Evolutionary conservation across 2,888 invertebrate species (phyloP).

Genomic region (Urechis unicinctus): DNA sequence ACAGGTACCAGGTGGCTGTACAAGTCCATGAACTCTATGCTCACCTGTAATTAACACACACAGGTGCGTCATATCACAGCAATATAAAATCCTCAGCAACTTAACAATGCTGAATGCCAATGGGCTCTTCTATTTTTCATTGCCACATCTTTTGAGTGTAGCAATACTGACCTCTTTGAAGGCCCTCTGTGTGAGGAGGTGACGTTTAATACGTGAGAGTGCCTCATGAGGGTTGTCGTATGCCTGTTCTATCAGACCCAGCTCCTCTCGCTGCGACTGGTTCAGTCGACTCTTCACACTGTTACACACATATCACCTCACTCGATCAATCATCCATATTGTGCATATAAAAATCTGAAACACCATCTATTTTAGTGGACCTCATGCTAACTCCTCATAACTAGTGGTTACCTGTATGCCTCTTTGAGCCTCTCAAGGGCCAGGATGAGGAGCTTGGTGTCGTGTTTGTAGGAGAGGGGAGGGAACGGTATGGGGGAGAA

Average conservation of each 20-base stretch:
- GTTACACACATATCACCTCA: slow-evolving; percentile 13
- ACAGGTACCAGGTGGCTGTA: slow-evolving; percentile 98
- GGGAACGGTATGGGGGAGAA: slow-evolving; percentile 99
- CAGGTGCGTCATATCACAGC: not conserved
- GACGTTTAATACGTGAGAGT: slow-evolving; percentile 96
- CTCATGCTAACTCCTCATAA: not conserved
- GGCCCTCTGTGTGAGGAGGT: slow-evolving; percentile 92
- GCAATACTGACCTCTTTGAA: slow-evolving; percentile 79
- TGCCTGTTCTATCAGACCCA: slow-evolving; percentile 98
- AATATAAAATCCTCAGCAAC: not conserved
- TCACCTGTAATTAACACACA: slow-evolving; percentile 59
- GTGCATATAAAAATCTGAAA: not conserved
- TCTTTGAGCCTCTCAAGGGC: slow-evolving; percentile 94
- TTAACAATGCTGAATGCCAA: too few species aligned
- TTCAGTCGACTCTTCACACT: slow-evolving; percentile 95
- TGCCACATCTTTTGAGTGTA: not conserved
- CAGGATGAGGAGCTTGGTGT: slow-evolving; percentile 94
- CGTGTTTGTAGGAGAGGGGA: slow-evolving; percentile 98
- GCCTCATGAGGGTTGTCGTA: slow-evolving; percentile 99
- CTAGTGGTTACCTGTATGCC: slow-evolving; percentile 66
- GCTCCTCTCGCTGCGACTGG: slow-evolving; percentile 96
- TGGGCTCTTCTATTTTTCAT: not conserved
- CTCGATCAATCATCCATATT: too few species aligned
- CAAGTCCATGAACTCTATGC: slow-evolving; percentile 99
- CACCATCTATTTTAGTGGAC: not conserved